Base-by-base conservation (phyloP, 2,113 vertebrate genomes). In the Tachysurus fulvidraco region DNA sequence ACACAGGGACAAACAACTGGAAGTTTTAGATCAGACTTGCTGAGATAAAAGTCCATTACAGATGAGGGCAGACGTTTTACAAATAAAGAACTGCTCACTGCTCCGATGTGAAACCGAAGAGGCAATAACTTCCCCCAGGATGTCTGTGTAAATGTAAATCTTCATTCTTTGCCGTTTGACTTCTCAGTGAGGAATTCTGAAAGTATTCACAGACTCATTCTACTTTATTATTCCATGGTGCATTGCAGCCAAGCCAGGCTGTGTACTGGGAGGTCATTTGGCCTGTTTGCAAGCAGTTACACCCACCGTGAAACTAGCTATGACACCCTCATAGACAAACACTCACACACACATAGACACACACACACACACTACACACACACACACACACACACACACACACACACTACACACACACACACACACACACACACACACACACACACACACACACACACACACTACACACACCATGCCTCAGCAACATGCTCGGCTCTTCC, bases 261-360 rank as follows among this genome's bases (percentile, higher is more conserved):
- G 55, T 60, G 41, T 11, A 23, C 54, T 25, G 13, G 78, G 88
- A 86, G 83, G 46, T 83, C 73, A 83, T 88, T 67, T 78, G 80
- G 71, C 60, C 71, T 78, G 25, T 52, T 83, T 86, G 62, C 54
- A 25, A 77, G 14, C 23, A 41, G 81, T 78, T 80, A 83, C 88
- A 86, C 80, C 88, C 80, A 60, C 81, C 79, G 36, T 83, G 80
- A 78, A 85, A 86, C 44, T 59, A 81, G 41, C 78, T 55, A 81
- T 81, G 78, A 25, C 62, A 55, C 77, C 54, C 64, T 62, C 36
- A 82, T 55, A 83, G n/a, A 57, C 76, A 14, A 16, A 28, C 76
- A 78, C 36, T 21, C 17, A 12, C 41, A 23, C 73, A 69, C 67
- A 41, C 30, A n/a, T n/a, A n/a, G n/a, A n/a, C n/a, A n/a, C n/a